Evolutionary conservation across 2,113 vertebrate genomes (phyloP).

Genomic region (Stegastes partitus): DNA sequence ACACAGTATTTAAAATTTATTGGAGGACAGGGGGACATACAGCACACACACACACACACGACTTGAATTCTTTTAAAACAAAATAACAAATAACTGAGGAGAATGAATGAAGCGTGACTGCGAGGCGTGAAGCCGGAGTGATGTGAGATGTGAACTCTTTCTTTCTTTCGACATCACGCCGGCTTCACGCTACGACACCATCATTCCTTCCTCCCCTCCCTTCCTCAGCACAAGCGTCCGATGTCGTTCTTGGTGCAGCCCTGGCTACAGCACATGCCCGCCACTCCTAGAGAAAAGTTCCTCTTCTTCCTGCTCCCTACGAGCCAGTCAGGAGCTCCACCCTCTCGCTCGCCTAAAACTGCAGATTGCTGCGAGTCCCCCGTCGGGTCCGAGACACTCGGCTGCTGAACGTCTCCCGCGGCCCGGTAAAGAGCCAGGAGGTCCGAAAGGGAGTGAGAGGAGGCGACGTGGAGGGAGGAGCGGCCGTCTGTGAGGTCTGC

Average conservation of each 20-base stretch:
- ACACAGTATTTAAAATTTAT: slow-evolving; percentile 63
- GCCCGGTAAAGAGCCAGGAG: slow-evolving; percentile 71
- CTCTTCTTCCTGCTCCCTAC: slow-evolving; percentile 83
- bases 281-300: slow-evolving; percentile 87
- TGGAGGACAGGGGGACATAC: slow-evolving; percentile 17
- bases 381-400: slow-evolving; percentile 35
- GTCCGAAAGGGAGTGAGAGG: slow-evolving; percentile 67
- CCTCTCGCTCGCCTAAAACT: slow-evolving; percentile 28
- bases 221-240: slow-evolving; percentile 88
- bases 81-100: slow-evolving; percentile 21
- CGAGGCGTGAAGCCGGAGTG: slow-evolving; percentile 9
- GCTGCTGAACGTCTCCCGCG: slow-evolving; percentile 52
- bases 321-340: slow-evolving; percentile 57
- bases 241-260: slow-evolving; percentile 93
- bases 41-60: slow-evolving; percentile 19
- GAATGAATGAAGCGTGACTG: background rate
- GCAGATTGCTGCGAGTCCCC: slow-evolving; percentile 26
- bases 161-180: background rate
- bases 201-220: background rate
- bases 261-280: slow-evolving; percentile 90
- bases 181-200: background rate
- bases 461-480: slow-evolving; percentile 21
- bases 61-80: slow-evolving; percentile 4
- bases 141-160: background rate
- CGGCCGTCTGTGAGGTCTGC: slow-evolving; percentile 28